Evolutionary conservation across 2,888 invertebrate species (phyloP).

Genomic region (Drosophila demipolita): DNA sequence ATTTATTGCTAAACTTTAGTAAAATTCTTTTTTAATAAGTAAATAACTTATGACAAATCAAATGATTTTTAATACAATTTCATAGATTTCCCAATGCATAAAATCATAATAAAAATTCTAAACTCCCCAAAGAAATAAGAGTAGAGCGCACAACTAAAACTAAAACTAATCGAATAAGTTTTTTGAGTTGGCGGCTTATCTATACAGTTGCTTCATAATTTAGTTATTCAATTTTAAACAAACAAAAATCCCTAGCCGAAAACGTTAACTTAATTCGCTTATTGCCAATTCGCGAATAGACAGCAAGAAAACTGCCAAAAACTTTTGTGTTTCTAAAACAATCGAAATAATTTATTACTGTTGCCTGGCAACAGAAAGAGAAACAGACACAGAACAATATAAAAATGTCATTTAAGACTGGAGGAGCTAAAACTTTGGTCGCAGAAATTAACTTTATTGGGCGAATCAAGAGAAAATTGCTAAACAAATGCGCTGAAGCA

Average conservation of each 20-base stretch:
- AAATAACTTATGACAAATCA: neutral
- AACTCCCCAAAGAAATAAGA: neutral
- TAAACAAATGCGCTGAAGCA: conserved; percentile 75
- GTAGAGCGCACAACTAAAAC: neutral
- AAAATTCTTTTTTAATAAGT: neutral
- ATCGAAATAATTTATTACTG: conserved; percentile 68
- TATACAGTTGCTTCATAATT: conserved; percentile 26
- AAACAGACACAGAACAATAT: conserved; percentile 23
- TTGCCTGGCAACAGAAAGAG: conserved; percentile 36
- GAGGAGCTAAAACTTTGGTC: conserved; percentile 54
- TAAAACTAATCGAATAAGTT: conserved; percentile 9
- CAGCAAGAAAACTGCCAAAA: conserved; percentile 31
- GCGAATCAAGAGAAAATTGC: conserved; percentile 77
- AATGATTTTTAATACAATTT: no score
- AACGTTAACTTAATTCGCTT: conserved; percentile 9
- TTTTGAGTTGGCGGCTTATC: conserved; percentile 15
- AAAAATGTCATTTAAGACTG: conserved; percentile 69
- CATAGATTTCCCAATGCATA: neutral
- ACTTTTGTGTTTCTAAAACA: conserved; percentile 54
- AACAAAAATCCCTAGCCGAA: conserved; percentile 12
- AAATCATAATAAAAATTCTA: neutral
- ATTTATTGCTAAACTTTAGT: neutral
- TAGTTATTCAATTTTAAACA: conserved; percentile 32
- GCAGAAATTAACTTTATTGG: conserved; percentile 76
- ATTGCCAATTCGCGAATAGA: conserved; percentile 25